Evolutionary conservation across 2,888 invertebrate genomes (phyloP), one percentile per base, ranked within the genome.

Genomic region (Hesperia comma): DNA sequence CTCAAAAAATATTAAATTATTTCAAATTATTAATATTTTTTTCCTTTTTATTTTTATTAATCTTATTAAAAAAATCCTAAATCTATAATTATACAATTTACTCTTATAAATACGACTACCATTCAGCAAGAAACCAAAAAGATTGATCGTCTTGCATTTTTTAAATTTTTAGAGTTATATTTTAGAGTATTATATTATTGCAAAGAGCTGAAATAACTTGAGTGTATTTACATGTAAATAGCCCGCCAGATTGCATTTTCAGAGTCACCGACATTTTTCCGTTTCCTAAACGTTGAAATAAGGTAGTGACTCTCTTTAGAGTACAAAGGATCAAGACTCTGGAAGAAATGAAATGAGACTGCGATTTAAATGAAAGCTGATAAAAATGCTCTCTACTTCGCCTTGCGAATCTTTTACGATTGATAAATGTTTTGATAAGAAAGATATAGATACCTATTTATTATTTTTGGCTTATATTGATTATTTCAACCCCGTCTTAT

Each of bases 241-340:
- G 58, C 54, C 53, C 33, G 17, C 41, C 26, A 66, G 60, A 66
- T 66, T 66, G 66, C 60, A 60, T 66, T 66, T 43, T 54, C 46
- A 40, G 53, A 58, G 54, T 66, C 60, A 26, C 54, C 19, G 66
- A 19, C 66, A 61, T 66, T 61, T 66, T 61, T 54, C 60, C 60
- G 54, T 66, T 55, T 53, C 58, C 64, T 64, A 51, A 60, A 58
- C 43, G 58, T 41, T 15, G 54, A 43, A 55, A 55, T 66, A 66
- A 66, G 66, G 54, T 66, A 55, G 54, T 32, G 56, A 37, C 60
- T 37, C 64, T 66, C 66, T 58, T 43, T 66, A 37, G 43, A 54
- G 60, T 60, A 66, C 66, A 66, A 66, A 66, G 60, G 60, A 66
- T 61, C 66, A 66, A 66, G 53, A 33, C 58, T 41, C 64, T 61